Evolutionary conservation across 2,888 invertebrate genomes (phyloP), one percentile per base, ranked within the genome.

Genomic region (Drosophila anomalata): DNA sequence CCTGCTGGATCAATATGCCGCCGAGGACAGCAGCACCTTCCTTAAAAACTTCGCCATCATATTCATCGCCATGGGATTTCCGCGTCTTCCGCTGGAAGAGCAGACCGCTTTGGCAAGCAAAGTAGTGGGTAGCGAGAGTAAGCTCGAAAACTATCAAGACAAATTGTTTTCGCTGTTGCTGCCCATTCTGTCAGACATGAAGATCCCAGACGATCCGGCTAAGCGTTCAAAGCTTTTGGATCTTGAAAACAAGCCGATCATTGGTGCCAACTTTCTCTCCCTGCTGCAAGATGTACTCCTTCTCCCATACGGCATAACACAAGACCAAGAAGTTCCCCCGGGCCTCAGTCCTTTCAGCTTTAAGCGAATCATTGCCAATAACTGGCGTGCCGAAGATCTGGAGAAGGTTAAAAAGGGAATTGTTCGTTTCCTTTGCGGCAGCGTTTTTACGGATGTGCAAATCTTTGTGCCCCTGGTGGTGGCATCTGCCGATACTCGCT

Each of bases 51-150:
- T 98, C 90, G 95, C 97, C 11, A 96, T 98, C 61, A 97, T 98
- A 83, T 98, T 98, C 90, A 95, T 98, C 72, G 97, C 97, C 89
- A 94, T 97, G 94, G 98, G 98, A 8, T 98, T 95, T 92, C 97
- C 97, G 0, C 93, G 98, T 56, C 92, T 98, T 79, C 93, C 95
- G 11, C 92, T 94, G 51, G 95, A 95, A 9, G 94, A 96, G 86
- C 97, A 97, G 91, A 93, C 95, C 5, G 94, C 94, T 73, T 91
- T 97, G 67, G 94, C 96, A 12, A 96, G 97, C 5, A 93, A 94
- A 67, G 92, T 98, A 58, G 92, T 98, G 24, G 94, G 94, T 87
- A 95, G 97, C 71, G 96, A 96, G 87, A 95, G 95, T 58, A 96
- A 96, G 90, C 96, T 97, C 31, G 94, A 94, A 73, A 94, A 94